These are phyloP conservation scores for Globodera ellingtonae DNA, from an alignment of 1,140 invertebrate genomes.

Conservation along the genomic window DNA sequence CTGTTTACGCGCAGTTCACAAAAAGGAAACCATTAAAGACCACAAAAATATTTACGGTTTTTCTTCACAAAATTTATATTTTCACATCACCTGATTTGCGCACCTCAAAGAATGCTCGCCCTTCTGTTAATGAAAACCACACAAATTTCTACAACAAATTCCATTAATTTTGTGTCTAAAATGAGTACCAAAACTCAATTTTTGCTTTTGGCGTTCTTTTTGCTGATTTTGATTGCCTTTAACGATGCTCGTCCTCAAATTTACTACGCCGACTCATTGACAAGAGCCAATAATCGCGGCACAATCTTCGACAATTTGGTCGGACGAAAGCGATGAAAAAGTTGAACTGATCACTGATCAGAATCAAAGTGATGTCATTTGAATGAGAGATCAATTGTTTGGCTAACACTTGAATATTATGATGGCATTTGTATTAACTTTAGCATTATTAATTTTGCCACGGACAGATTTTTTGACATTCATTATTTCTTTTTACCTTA, in stretches of 20 bases:
- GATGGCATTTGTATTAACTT: too few species aligned
- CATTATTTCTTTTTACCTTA: too few species aligned
- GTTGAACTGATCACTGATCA: too few species aligned
- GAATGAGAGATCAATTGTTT: too few species aligned
- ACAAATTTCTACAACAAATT: too few species aligned
- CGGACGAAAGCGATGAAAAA: not conserved
- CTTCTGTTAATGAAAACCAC: too few species aligned
- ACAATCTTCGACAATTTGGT: not conserved
- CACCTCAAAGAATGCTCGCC: not conserved
- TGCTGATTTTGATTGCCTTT: not conserved
- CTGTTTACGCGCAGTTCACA: not conserved
- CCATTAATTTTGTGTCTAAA: too few species aligned
- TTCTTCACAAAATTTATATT: not conserved
- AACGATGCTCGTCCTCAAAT: not conserved
- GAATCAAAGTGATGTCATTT: too few species aligned
- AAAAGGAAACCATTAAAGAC: not conserved
- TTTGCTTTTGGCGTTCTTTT: not conserved
- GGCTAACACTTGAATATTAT: too few species aligned
- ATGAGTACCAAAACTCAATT: not conserved
- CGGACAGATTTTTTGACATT: too few species aligned
- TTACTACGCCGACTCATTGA: not conserved
- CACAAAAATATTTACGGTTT: not conserved
- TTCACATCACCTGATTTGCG: not conserved
- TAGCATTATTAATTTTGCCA: too few species aligned
- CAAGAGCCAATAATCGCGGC: not conserved